These are phyloP conservation scores for Mystacides longicornis DNA, from an alignment of 2,888 invertebrate genomes.

Conservation along the genomic window DNA sequence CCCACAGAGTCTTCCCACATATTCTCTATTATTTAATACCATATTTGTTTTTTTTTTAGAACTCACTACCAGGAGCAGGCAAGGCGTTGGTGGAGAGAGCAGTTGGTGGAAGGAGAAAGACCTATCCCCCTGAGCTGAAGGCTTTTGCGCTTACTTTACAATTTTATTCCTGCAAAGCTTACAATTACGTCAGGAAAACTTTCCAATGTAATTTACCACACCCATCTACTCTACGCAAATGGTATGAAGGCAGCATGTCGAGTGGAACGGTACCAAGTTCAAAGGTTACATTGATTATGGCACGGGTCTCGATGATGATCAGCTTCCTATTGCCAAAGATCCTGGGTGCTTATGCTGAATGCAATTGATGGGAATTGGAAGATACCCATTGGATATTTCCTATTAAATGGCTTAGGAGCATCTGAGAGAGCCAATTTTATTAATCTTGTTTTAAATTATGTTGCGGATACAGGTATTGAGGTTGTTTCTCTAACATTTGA, in stretches of 20 bases:
- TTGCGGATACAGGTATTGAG: background rate
- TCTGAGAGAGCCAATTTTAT: background rate
- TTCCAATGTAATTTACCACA: background rate
- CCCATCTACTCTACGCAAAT: background rate
- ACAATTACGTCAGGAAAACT: background rate
- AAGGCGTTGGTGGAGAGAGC: too few species aligned
- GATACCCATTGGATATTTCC: background rate
- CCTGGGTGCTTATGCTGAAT: background rate
- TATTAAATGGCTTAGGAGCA: background rate
- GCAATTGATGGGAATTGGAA: background rate
- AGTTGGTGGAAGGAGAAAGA: too few species aligned
- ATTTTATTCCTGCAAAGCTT: background rate
- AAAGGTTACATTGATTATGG: conserved; percentile 2
- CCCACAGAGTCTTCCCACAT: too few species aligned
- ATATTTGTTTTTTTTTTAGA: too few species aligned
- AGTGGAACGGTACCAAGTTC: background rate
- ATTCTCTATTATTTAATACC: too few species aligned
- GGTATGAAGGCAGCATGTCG: background rate
- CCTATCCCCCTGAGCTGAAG: background rate
- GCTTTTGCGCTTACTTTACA: background rate
- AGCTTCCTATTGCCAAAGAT: conserved; percentile 3
- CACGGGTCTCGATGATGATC: background rate
- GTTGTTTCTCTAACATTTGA: background rate
- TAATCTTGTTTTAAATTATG: background rate
- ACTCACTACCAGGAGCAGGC: too few species aligned